Evolutionary conservation across 2,888 invertebrate genomes (phyloP), one percentile per base, ranked within the genome.

Genomic region (Brachyptera risi): DNA sequence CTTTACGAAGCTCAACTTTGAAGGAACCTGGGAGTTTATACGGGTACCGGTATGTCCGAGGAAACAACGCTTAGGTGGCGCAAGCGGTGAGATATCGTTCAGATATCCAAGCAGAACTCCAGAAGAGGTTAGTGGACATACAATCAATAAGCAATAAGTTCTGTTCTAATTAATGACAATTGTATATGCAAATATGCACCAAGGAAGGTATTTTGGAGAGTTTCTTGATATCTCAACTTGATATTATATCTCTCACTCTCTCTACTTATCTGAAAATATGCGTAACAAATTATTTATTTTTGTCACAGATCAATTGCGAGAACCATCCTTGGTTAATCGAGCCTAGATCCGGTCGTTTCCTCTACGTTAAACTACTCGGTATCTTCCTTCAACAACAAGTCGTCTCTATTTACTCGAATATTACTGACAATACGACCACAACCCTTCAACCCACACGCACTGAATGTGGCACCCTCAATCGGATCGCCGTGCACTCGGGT

Each of bases 1-100:
- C 78, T 92, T 91, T 73, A 84, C 90, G 62, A 86, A 87, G 51
- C 82, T 93, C 67, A 88, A 87, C 71, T 91, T 94, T 74, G 91
- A 92, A 73, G 92, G 88, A 4, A 83, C 84, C 42, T 92, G 89
- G 75, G 91, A 91, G 72, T 92, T 92, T 69, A 80, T 91, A 11
- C 83, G 87, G 69, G 78, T 84, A 49, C 83, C 84, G n/a, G 80
- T 83, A 0, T 92, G 92, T 71, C 81, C 83, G 63, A 83, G 83
- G 67, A 84, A 86, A 50, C 82, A 88, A 67, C 79, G 84, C 67
- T 83, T 87, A 58, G 81, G 82, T 61, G 92, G 91, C 0, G 81
- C 90, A 3, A 90, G 89, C 68, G 92, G 92, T 0, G 87, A 88
- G 68, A 80, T 92, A 64, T 80, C 80, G 64, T 82, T 91, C 65